Conservation (phyloP, 2,113 vertebrate genomes). For the Gadus chalcogrammus region DNA sequence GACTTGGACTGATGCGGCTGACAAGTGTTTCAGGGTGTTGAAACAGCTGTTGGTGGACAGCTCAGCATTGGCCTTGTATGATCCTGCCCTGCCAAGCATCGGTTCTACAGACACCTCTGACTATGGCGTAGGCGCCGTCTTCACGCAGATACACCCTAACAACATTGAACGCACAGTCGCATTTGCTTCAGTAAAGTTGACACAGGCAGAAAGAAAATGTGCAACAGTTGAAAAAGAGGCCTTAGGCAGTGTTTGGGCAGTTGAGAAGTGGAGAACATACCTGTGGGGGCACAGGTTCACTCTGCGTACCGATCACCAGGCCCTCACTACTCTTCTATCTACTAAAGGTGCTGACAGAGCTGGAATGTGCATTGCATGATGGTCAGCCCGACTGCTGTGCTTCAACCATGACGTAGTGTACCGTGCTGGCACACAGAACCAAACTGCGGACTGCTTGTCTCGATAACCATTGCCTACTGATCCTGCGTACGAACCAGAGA, state of each 20-base stretch:
- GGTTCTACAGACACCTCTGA: too few relatives aligned
- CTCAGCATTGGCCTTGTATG: too few relatives aligned
- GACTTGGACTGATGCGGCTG: conserved; percentile 16
- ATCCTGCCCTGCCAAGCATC: too few relatives aligned
- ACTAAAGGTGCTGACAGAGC: conserved; percentile 15
- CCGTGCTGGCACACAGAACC: neutral
- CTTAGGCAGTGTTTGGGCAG: conserved; percentile 8
- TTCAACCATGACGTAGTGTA: conserved; percentile 8
- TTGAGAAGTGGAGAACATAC: conserved; percentile 13
- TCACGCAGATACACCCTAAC: neutral
- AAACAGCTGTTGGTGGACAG: too few relatives aligned
- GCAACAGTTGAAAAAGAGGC: neutral
- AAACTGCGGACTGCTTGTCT: neutral
- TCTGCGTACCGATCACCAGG: neutral
- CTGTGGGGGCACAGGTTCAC: neutral
- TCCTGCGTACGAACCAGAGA: neutral
- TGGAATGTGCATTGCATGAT: conserved; percentile 18
- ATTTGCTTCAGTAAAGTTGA: too few relatives aligned
- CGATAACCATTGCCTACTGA: neutral
- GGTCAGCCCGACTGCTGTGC: conserved; percentile 20
- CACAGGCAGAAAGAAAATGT: neutral
- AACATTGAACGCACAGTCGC: too few relatives aligned
- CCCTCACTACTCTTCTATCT: neutral
- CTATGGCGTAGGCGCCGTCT: neutral
- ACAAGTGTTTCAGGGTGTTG: neutral